Percentiles rank a stretch among this genome's conserved stretches.
phyloP scores from a whole-genome alignment of 2,113 vertebrate genomes.

The Otis tarda region DNA sequence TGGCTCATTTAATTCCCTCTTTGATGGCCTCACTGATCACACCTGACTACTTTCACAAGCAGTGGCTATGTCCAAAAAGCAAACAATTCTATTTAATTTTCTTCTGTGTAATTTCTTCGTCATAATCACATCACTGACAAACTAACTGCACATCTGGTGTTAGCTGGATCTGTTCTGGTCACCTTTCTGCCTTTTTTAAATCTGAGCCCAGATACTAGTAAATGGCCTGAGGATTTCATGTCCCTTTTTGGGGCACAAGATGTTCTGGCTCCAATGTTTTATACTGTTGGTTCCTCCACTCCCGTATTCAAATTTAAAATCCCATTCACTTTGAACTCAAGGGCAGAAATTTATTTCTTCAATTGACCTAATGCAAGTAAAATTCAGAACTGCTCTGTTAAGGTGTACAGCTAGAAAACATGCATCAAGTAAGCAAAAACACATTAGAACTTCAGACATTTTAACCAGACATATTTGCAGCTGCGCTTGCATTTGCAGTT shows the following conservation, averaged over 20 bases:
- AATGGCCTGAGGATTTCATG: background rate
- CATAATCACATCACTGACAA: background rate
- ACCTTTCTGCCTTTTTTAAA: background rate
- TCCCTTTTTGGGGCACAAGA: background rate
- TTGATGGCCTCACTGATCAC: background rate
- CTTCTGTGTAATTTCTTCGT: background rate
- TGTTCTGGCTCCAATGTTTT: background rate
- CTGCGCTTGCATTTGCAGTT: background rate
- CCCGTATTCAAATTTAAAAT: background rate
- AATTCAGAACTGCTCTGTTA: background rate
- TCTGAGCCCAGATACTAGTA: background rate
- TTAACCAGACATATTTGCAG: background rate
- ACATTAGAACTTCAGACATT: background rate
- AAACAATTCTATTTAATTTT: background rate
- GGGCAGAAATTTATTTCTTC: background rate
- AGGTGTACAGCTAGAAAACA: background rate
- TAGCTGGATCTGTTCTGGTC: background rate
- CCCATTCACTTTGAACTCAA: background rate
- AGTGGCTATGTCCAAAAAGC: background rate
- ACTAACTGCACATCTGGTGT: background rate
- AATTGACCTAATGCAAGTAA: background rate
- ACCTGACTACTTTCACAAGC: background rate
- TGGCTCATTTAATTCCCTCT: background rate
- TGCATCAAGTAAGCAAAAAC: background rate
- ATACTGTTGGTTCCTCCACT: background rate